These are phyloP conservation scores for Phocoena phocoena DNA, from an alignment of 2,113 vertebrate genomes.

Conservation along the genomic window DNA sequence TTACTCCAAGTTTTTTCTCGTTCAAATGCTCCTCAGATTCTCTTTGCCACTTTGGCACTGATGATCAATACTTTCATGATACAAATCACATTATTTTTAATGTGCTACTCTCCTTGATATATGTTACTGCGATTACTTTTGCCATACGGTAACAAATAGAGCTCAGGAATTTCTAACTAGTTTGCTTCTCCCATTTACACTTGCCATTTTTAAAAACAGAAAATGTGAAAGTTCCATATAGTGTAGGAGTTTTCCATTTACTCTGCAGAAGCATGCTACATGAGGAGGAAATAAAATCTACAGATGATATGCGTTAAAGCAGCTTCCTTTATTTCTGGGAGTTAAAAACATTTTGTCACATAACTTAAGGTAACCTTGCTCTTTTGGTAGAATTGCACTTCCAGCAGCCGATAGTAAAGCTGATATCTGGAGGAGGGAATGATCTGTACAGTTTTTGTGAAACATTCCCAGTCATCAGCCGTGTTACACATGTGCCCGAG, in stretches of 20 bases:
- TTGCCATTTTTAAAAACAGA: conserved; percentile 31
- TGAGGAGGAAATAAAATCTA: conserved; percentile 46
- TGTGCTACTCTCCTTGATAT: not conserved
- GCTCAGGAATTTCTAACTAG: not conserved
- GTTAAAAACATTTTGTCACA: conserved; percentile 65
- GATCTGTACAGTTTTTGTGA: not conserved
- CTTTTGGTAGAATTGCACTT: conserved; percentile 48
- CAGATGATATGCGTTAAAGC: conserved; percentile 25
- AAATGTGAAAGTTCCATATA: not conserved
- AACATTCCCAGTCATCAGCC: conserved; percentile 16
- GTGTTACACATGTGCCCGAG: not conserved
- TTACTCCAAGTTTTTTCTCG: conserved; percentile 38
- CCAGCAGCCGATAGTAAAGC: not conserved
- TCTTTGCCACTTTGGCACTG: not conserved
- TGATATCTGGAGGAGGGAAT: conserved; percentile 25
- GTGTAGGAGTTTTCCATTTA: conserved; percentile 34
- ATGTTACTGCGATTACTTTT: conserved; percentile 5
- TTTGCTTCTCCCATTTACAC: conserved; percentile 17
- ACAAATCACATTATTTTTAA: conserved; percentile 40
- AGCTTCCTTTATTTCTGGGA: conserved; percentile 42
- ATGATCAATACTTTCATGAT: conserved; percentile 36
- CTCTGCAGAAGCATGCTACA: not conserved
- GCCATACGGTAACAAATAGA: not conserved
- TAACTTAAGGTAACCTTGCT: conserved; percentile 56
- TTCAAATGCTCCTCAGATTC: not conserved